Percentiles rank a stretch among this genome's conserved stretches.
phyloP scores from a whole-genome alignment of 2,113 vertebrate species.

The Heterotilapia buettikoferi region DNA sequence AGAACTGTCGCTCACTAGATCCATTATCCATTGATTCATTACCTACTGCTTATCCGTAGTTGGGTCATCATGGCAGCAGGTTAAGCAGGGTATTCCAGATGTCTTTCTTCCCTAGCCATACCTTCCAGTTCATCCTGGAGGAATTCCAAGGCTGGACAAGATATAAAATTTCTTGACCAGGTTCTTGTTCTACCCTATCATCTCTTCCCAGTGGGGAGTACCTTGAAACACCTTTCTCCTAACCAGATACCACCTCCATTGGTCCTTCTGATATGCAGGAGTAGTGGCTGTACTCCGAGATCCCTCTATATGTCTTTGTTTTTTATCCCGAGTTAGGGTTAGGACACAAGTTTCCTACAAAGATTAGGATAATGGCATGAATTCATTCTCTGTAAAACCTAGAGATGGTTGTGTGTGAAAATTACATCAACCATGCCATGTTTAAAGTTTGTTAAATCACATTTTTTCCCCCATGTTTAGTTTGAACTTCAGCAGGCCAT shows the following conservation, averaged over 20 bases:
- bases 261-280: background rate
- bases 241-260: background rate
- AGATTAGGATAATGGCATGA: background rate
- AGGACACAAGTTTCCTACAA: background rate
- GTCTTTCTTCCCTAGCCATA: background rate
- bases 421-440: background rate
- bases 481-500: background rate
- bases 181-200: background rate
- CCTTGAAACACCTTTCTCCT: background rate
- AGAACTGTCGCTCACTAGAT: background rate
- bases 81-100: background rate
- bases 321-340: background rate
- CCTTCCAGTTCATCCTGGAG: background rate
- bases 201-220: background rate
- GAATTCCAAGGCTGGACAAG: background rate
- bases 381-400: background rate
- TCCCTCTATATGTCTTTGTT: background rate
- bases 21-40: background rate
- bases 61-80: background rate
- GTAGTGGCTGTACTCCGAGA: background rate
- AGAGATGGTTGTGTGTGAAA: background rate
- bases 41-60: background rate
- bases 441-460: background rate
- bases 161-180: background rate
- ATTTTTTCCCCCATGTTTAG: fast-evolving